A percentile compares a stretch with the other conserved stretches of the same genome.
These are phyloP conservation scores for Oncopodura yosiiana DNA, from an alignment of 1,140 invertebrate species.

Conservation along the genomic window DNA sequence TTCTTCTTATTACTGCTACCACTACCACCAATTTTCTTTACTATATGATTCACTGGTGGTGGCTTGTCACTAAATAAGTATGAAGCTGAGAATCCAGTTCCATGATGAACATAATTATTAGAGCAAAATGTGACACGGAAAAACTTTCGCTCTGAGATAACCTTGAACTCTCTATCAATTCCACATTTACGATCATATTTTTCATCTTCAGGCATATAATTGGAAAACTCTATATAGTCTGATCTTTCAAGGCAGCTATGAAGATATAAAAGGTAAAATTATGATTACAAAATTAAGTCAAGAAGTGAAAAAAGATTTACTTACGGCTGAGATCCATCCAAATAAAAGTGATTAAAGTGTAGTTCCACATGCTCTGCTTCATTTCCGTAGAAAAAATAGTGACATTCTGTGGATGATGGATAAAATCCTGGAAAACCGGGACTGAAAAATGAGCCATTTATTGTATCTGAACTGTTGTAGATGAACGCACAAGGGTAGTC, in stretches of 20 bases:
- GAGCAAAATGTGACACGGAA: constrained; percentile 89
- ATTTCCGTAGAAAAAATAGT: constrained; percentile 84
- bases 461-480: constrained; percentile 60
- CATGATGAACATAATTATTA: constrained; percentile 85
- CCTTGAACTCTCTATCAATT: constrained; percentile 53
- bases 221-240: constrained; percentile 90
- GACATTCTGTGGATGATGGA: constrained; percentile 82
- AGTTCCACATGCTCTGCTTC: constrained; percentile 70
- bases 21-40: too few relatives aligned
- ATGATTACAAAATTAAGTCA: constrained; percentile 9
- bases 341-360: constrained; percentile 78
- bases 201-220: constrained; percentile 74
- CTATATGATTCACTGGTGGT: too few relatives aligned
- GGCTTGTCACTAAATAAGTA: constrained; percentile 63
- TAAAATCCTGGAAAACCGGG: constrained; percentile 90
- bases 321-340: constrained; percentile 81
- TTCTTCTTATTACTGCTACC: too few relatives aligned
- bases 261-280: constrained; percentile 6
- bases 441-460: constrained; percentile 73
- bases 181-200: constrained; percentile 81
- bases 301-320: constrained; percentile 38
- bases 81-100: constrained; percentile 81
- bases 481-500: constrained; percentile 69
- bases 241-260: too few relatives aligned
- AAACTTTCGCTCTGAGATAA: constrained; percentile 78